These are phyloP conservation scores for Moxostoma hubbsi DNA, from an alignment of 2,797 vertebrate genomes.

Conservation along the genomic window DNA sequence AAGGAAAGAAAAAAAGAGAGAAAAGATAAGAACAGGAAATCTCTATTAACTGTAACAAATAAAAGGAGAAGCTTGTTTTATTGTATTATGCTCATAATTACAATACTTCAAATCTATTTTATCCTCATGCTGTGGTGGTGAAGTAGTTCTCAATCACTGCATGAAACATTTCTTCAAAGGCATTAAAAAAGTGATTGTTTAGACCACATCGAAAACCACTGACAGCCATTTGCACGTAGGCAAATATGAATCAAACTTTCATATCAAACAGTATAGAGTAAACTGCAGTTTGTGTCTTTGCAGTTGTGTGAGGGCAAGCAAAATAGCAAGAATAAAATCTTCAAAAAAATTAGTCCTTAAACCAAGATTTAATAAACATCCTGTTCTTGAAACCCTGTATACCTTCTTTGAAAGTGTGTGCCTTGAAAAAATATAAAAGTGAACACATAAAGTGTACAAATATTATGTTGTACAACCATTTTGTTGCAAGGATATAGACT, in stretches of 20 bases:
- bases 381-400: conserved; percentile 13
- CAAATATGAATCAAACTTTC: conserved; percentile 1
- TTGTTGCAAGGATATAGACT: background rate
- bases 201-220: background rate
- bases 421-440: conserved; percentile 25
- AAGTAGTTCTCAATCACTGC: conserved; percentile 10
- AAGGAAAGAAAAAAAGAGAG: background rate
- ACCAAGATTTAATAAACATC: conserved; percentile 28
- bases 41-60: conserved; percentile 52
- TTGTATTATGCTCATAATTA: conserved; percentile 23
- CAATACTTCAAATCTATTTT: background rate
- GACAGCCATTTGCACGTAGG: background rate
- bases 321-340: background rate
- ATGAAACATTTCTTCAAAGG: conserved; percentile 36
- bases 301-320: conserved; percentile 15
- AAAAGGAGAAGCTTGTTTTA: conserved; percentile 20
- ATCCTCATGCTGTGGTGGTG: background rate
- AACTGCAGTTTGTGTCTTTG: conserved; percentile 31
- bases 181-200: conserved; percentile 44
- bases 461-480: conserved; percentile 10
- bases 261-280: conserved; percentile 3
- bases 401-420: conserved; percentile 22
- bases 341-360: conserved; percentile 16
- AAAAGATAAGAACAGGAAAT: conserved; percentile 9
- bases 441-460: conserved; percentile 4